Base-by-base conservation (phyloP, 2,113 vertebrate genomes). In the Apteryx mantelli region DNA sequence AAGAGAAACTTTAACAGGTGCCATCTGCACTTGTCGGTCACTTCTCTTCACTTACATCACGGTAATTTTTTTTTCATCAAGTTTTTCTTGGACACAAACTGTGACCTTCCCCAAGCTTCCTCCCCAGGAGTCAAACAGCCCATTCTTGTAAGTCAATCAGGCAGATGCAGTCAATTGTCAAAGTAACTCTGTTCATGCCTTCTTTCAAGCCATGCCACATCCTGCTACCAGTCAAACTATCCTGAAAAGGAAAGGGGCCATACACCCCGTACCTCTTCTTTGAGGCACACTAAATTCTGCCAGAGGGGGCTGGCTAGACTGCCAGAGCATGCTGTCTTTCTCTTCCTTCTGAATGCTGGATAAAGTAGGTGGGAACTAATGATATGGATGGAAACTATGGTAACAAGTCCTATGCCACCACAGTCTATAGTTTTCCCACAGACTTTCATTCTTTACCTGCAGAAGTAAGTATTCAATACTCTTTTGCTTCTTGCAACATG, bases 391-490 rank as follows among this genome's bases (percentile, higher is more conserved):
- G 91, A 76, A 95, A 97, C 78, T 78, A 25, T 53, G 38, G 86
- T 73, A 97, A 97, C 84, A 74, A 79, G 82, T 91, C 60, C 94
- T 94, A 80, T 60, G 79, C 71, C 61, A 88, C 34, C 26, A 75
- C 65, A 78, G 60, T 64, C 63, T 82, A 78, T 28, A 71, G 76
- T 53, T 65, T 60, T 68, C 56, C 56, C 4, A 11, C 76, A 94
- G 91, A 77, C 68, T 91, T 44, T 17, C 76, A 61, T 85, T 74
- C 81, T 78, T 63, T 48, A 96, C 88, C 85, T 90, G 66, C 82
- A 81, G 48, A 32, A 93, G 9, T 36, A 82, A 89, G 64, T 25
- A 84, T 19, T 69, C 24, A 44, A 70, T 75, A 16, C 34, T 70
- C 22, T 82, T 30, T 74, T 64, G 69, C 56, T 95, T 84, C 91